These are phyloP conservation scores for Andrena flavipes DNA, from an alignment of 2,888 invertebrate genomes.

Conservation along the genomic window DNA sequence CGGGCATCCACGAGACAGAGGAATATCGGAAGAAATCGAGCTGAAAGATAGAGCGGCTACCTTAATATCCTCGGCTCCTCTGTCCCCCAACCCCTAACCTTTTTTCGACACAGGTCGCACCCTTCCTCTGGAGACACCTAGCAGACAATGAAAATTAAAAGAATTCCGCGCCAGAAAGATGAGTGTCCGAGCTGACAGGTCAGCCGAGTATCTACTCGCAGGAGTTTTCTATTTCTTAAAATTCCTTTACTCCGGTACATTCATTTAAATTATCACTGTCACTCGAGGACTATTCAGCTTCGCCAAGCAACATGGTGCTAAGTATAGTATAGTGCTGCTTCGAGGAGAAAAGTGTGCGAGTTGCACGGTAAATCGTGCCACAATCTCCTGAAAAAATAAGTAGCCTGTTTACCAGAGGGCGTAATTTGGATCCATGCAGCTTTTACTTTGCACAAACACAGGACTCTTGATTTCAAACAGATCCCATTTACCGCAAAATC, in stretches of 20 bases:
- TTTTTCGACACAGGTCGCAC: conserved; percentile 21
- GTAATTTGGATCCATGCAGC: neutral
- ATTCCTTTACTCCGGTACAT: too few species aligned
- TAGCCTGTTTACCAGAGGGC: neutral
- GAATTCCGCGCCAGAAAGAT: neutral
- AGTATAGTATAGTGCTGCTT: too few species aligned
- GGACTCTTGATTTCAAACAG: neutral
- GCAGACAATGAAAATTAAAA: conserved; percentile 19
- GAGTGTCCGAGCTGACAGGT: neutral
- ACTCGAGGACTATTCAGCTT: too few species aligned
- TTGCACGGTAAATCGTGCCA: too few species aligned
- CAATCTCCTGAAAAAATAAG: too few species aligned
- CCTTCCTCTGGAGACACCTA: conserved; percentile 46
- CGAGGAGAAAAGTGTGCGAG: too few species aligned
- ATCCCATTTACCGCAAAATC: neutral
- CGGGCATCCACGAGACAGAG: conserved; percentile 69
- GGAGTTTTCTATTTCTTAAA: too few species aligned
- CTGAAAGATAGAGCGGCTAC: conserved; percentile 79
- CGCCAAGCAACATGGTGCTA: too few species aligned
- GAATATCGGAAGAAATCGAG: conserved; percentile 80
- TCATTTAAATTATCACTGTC: too few species aligned
- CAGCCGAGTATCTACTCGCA: too few species aligned
- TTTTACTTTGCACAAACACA: neutral
- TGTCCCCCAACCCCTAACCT: conserved; percentile 13
- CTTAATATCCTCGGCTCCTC: conserved; percentile 72